Base-by-base conservation (phyloP, 2,888 invertebrate genomes). In the Cephonodes hylas region DNA sequence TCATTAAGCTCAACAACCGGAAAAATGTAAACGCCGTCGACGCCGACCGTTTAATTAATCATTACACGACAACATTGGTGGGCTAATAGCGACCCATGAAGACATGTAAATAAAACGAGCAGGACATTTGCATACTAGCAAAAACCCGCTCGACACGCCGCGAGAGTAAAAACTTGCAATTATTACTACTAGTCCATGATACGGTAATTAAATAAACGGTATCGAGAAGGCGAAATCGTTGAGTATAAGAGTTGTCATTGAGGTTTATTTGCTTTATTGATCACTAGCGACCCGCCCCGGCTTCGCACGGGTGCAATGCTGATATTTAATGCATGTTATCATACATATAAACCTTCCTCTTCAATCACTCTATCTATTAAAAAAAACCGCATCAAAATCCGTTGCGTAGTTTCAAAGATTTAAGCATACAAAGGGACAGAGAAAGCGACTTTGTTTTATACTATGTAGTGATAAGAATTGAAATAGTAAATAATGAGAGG, bases 1-100 rank as follows among this genome's bases (percentile, higher is more conserved):
- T 58, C 62, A 62, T 64, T 64, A 60, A 46, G 25, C 34, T 34
- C 56, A 53, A 60, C 42, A 60, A 53, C 60, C 60, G 60, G 60
- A 60, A 60, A 60, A 60, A 53, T 18, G 48, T 23, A 60, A 48
- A 18, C 15, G 53, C 42, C 53, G 60, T 60, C 60, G 23, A 60
- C 42, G 60, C 60, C 18, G 48, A 53, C 48, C 48, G 42, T 42
- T 60, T 53, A 60, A 53, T 60, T 48, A 60, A 60, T 60, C 42
- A 53, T 48, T 60, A 42, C 48, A 60, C 27, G 48, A 42, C 60
- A 42, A 42, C 57, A 59, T 62, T 42, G 15, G 42, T 27, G 45
- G 48, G 58, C 25, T 38, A 38, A 27, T 44, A 45, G 42, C 38
- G n/a, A n/a, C 42, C 18, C 23, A 23, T 38, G 7, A 38, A 22